phyloP scores from a whole-genome alignment of 2,113 vertebrate species.

The Vidua chalybeata region DNA sequence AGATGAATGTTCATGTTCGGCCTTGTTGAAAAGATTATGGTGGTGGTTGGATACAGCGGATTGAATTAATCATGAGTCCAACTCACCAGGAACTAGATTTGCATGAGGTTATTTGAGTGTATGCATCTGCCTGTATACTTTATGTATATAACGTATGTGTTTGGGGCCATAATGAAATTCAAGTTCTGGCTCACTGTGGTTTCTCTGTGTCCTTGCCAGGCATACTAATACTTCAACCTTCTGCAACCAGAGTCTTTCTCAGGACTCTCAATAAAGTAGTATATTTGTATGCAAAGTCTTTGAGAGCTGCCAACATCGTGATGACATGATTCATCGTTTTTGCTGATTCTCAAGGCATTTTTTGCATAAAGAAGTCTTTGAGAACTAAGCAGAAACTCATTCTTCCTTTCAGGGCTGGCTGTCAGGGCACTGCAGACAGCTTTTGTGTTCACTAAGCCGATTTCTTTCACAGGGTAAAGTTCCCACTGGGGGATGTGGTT shows the following conservation, averaged over 20 bases:
- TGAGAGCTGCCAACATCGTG: slow-evolving; percentile 68
- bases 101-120: background rate
- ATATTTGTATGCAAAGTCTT: slow-evolving; percentile 70
- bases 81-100: background rate
- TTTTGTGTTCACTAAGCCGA: slow-evolving; percentile 69
- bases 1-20: background rate
- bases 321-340: slow-evolving; percentile 73
- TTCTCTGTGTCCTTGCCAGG: slow-evolving; percentile 49
- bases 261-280: slow-evolving; percentile 59
- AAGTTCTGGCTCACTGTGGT: slow-evolving; percentile 9
- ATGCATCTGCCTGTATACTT: background rate
- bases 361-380: slow-evolving; percentile 74
- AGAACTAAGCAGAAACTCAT: slow-evolving; percentile 51
- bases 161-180: background rate
- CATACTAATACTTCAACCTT: slow-evolving; percentile 68
- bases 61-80: background rate
- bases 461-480: slow-evolving; percentile 69
- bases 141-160: background rate
- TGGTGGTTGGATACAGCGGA: background rate
- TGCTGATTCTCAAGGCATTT: slow-evolving; percentile 68
- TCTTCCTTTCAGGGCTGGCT: slow-evolving; percentile 67
- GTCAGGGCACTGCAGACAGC: slow-evolving; percentile 59
- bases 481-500: slow-evolving; percentile 68
- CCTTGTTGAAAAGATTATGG: background rate
- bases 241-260: slow-evolving; percentile 55